Evolutionary conservation across 1,140 invertebrate species (phyloP).

Genomic region (Magallana ariakensis): DNA sequence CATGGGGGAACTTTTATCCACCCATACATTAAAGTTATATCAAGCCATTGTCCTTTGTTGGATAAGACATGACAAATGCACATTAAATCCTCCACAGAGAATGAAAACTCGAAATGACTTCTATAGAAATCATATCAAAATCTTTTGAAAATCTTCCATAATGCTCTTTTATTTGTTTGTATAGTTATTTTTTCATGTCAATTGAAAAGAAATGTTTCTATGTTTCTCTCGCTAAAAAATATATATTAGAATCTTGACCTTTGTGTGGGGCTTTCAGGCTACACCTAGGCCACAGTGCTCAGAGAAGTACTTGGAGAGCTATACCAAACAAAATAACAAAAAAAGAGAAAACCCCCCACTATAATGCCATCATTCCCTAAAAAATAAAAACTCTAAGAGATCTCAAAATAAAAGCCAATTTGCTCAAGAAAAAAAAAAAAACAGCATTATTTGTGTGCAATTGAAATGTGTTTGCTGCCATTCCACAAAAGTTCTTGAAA

Average conservation of each 20-base stretch:
- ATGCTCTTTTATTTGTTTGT: background rate
- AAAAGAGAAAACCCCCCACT: background rate
- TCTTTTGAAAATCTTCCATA: conserved; percentile 21
- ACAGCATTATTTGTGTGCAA: background rate
- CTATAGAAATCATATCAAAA: conserved; percentile 16
- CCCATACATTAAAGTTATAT: conserved; percentile 28
- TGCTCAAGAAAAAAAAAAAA: background rate
- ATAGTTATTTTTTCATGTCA: conserved; percentile 16
- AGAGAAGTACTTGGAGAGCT: background rate
- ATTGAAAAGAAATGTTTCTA: conserved; percentile 11
- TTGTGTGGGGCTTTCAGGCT: background rate
- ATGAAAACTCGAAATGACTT: conserved; percentile 31
- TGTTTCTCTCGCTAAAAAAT: conserved; percentile 7
- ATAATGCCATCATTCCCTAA: background rate
- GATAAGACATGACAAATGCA: conserved; percentile 33
- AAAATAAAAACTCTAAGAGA: background rate
- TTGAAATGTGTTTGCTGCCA: background rate
- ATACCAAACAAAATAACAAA: background rate
- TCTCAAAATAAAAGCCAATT: background rate
- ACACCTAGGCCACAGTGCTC: conserved; percentile 8
- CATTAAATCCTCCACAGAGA: conserved; percentile 19
- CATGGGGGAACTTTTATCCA: conserved; percentile 18
- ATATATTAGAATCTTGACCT: conserved; percentile 10
- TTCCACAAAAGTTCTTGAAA: background rate
- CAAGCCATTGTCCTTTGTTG: conserved; percentile 36